Evolutionary conservation across 2,113 vertebrate genomes (phyloP).

Genomic region (Benitochromis conjunctus): DNA sequence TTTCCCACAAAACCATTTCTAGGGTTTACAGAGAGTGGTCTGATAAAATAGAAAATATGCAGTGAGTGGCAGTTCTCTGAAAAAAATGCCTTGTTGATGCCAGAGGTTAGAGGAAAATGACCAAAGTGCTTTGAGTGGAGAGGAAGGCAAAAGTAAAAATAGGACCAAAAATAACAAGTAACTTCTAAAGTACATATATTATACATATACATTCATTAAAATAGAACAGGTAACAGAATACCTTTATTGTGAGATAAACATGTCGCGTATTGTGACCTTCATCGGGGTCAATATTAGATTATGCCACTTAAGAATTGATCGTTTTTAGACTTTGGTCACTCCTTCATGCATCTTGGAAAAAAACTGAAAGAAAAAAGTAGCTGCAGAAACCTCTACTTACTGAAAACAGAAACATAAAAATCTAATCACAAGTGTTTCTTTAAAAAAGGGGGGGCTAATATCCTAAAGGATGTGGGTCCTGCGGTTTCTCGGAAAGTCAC

Average conservation of each 20-base stretch:
- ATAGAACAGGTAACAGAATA: neutral
- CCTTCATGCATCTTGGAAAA: neutral
- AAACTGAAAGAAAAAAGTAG: fast-evolving
- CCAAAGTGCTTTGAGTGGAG: neutral
- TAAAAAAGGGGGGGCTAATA: neutral
- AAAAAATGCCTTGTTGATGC: neutral
- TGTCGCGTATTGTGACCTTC: neutral
- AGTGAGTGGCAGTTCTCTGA: neutral
- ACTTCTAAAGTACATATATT: neutral
- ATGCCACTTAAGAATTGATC: neutral
- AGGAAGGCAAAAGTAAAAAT: neutral
- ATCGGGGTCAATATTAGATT: neutral
- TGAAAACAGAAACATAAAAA: neutral
- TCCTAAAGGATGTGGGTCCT: neutral
- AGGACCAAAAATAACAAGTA: neutral
- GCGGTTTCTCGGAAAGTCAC: neutral
- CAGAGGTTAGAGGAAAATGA: neutral
- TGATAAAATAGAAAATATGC: neutral
- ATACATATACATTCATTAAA: neutral
- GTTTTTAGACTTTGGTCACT: neutral
- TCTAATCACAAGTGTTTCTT: neutral
- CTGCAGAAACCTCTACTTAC: neutral
- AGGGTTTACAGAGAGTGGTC: neutral
- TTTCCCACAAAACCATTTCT: neutral
- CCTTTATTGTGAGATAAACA: neutral